Percentiles rank a stretch among this genome's conserved stretches.
Evolutionary conservation across 1,140 invertebrate genomes (phyloP).

Genomic region (Plodia interpunctella): DNA sequence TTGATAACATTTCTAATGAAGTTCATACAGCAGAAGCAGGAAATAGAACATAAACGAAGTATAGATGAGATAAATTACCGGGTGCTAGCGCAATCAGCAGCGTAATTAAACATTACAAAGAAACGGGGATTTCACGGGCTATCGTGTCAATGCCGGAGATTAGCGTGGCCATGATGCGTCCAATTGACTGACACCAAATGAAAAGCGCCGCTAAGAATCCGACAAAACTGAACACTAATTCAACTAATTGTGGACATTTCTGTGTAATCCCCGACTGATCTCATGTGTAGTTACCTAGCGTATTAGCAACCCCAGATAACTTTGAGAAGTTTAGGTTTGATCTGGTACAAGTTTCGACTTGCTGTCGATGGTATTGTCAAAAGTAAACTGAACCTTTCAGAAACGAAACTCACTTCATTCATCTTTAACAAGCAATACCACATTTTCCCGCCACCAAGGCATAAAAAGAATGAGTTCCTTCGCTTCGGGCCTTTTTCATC

Average conservation of each 20-base stretch:
- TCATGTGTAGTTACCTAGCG: too few relatives aligned
- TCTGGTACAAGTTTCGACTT: too few relatives aligned
- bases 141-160: neutral
- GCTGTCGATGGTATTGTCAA: too few relatives aligned
- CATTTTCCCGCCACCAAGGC: neutral
- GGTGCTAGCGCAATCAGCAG: neutral
- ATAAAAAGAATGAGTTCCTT: neutral
- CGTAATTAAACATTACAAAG: neutral
- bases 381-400: too few relatives aligned
- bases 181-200: neutral
- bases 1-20: neutral
- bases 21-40: neutral
- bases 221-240: neutral
- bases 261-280: neutral
- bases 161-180: neutral
- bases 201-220: neutral
- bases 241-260: neutral
- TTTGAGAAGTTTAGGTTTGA: too few relatives aligned
- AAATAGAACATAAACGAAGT: neutral
- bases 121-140: neutral
- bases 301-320: neutral
- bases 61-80: neutral
- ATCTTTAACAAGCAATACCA: neutral
- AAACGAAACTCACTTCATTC: too few relatives aligned
- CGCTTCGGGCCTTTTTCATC: neutral